Conservation (phyloP, 2,797 vertebrate species). For the Melanotaenia pygmaea region DNA sequence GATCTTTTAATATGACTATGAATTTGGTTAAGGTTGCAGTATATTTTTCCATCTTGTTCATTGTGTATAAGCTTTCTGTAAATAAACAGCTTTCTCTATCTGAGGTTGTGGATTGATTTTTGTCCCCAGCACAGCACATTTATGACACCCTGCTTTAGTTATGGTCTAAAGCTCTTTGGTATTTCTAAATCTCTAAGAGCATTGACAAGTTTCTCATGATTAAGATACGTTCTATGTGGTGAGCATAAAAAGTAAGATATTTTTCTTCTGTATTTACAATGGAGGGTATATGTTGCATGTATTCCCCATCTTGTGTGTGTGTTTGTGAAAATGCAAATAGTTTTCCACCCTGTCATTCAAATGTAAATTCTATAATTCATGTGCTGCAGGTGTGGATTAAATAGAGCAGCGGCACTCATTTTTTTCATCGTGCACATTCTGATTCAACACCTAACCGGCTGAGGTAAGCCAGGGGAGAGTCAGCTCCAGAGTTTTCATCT, state of each 20-base stretch:
- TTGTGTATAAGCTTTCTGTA: slow-evolving; percentile 21
- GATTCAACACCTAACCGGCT: background rate
- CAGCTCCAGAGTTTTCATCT: slow-evolving; percentile 9
- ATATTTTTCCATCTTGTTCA: slow-evolving; percentile 14
- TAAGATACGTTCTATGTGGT: background rate
- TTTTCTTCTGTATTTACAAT: background rate
- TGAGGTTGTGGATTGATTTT: background rate
- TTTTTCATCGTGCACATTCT: background rate
- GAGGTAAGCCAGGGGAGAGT: background rate
- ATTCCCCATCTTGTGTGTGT: background rate
- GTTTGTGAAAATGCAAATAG: background rate
- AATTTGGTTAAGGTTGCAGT: background rate
- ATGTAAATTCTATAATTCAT: background rate
- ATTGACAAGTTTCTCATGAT: background rate
- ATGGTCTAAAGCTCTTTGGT: background rate
- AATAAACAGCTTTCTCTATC: slow-evolving; percentile 37
- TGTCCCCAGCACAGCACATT: background rate
- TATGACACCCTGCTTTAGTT: background rate
- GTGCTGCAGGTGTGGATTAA: background rate
- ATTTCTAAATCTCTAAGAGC: background rate
- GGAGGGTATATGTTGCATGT: background rate
- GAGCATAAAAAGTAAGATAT: background rate
- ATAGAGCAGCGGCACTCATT: background rate
- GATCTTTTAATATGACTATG: background rate
- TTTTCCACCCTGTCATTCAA: background rate